phyloP scores from a whole-genome alignment of 1,140 invertebrate genomes.

The Condylostylus longicornis region DNA sequence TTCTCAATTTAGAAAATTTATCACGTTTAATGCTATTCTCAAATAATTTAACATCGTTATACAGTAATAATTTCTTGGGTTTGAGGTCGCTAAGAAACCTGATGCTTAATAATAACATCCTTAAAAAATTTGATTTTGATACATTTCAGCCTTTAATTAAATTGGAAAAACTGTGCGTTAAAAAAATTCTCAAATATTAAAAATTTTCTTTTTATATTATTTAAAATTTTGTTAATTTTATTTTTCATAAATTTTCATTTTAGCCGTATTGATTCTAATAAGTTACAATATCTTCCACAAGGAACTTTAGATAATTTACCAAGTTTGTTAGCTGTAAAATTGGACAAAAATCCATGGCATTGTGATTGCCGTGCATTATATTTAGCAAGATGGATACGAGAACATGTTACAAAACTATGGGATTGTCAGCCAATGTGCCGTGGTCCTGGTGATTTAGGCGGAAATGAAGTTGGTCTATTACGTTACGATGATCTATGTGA shows the following conservation, averaged over 20 bases:
- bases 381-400: constrained; percentile 47
- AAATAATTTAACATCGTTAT: constrained; percentile 40
- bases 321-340: constrained; percentile 52
- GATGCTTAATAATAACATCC: constrained; percentile 45
- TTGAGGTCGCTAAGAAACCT: constrained; percentile 40
- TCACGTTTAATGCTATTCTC: constrained; percentile 44
- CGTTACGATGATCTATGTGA: constrained; percentile 68
- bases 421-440: constrained; percentile 57
- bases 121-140: constrained; percentile 35
- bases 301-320: constrained; percentile 50
- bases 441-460: constrained; percentile 46
- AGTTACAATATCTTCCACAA: constrained; percentile 52
- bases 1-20: constrained; percentile 32
- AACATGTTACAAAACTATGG: constrained; percentile 52
- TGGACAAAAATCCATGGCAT: constrained; percentile 73
- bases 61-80: constrained; percentile 37
- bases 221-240: not conserved
- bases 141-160: constrained; percentile 35
- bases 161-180: constrained; percentile 37
- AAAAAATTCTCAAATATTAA: too few relatives aligned
- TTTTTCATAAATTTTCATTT: constrained; percentile 14
- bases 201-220: too few relatives aligned
- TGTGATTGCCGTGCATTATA: constrained; percentile 69
- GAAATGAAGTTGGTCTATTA: constrained; percentile 35
- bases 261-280: constrained; percentile 68